These are phyloP conservation scores for Ammodytes marinus DNA, from an alignment of 2,113 vertebrate species.

Conservation along the genomic window DNA sequence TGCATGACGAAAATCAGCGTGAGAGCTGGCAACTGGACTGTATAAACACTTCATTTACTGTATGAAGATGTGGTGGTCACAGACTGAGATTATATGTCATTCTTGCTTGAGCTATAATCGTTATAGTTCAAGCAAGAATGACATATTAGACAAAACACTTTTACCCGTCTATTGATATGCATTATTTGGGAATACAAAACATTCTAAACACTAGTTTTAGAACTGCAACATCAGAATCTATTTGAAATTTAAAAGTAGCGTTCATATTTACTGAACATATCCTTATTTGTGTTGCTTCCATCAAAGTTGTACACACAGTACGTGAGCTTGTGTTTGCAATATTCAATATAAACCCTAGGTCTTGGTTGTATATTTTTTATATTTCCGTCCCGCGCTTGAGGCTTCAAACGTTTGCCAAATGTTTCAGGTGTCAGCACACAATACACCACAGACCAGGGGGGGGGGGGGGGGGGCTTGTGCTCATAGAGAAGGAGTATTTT, in stretches of 20 bases:
- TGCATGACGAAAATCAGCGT: no score
- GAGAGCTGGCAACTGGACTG: no score
- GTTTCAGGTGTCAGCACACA: neutral
- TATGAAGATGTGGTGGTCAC: no score
- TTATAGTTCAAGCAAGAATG: no score
- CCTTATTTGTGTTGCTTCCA: no score
- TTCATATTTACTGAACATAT: neutral
- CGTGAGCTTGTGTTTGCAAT: neutral
- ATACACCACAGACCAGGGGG: neutral
- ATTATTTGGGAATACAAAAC: neutral
- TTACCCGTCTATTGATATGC: no score
- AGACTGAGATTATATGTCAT: no score
- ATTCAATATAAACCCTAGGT: no score
- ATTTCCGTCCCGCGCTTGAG: neutral
- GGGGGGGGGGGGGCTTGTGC: slow-evolving; percentile 19
- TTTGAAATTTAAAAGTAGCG: neutral
- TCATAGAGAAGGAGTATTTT: neutral
- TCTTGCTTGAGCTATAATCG: no score
- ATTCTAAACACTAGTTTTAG: neutral
- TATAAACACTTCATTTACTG: no score
- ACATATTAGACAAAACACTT: no score
- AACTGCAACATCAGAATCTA: neutral
- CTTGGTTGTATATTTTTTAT: no score
- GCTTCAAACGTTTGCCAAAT: neutral
- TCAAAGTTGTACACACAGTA: neutral